phyloP scores from a whole-genome alignment of 2,888 invertebrate species.

The Falcaria lacertinaria region DNA sequence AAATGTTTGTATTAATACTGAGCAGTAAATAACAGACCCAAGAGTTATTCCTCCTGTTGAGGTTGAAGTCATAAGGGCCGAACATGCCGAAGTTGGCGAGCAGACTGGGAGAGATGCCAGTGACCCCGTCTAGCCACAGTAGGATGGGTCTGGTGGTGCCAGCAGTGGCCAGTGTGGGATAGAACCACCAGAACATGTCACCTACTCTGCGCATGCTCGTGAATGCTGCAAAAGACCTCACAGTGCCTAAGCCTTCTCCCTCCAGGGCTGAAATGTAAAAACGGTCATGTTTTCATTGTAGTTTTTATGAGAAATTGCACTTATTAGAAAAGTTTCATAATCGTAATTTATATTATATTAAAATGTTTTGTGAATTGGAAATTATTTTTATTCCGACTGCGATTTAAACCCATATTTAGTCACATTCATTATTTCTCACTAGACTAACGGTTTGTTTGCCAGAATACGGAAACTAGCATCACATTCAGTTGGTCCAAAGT shows the following conservation, averaged over 20 bases:
- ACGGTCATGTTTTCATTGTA: too few relatives aligned
- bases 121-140: slow-evolving; percentile 94
- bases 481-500: too few relatives aligned
- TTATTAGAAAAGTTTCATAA: too few relatives aligned
- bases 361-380: too few relatives aligned
- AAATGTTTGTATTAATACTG: too few relatives aligned
- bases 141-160: slow-evolving; percentile 82
- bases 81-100: slow-evolving; percentile 92
- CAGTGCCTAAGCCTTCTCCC: slow-evolving; percentile 71
- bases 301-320: too few relatives aligned
- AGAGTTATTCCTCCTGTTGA: slow-evolving; percentile 82
- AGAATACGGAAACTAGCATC: too few relatives aligned
- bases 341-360: too few relatives aligned
- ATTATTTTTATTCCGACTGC: too few relatives aligned
- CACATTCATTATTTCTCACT: too few relatives aligned
- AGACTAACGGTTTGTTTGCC: too few relatives aligned
- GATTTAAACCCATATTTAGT: too few relatives aligned
- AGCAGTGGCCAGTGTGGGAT: slow-evolving; percentile 81
- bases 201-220: slow-evolving; percentile 84
- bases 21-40: slow-evolving; percentile 81
- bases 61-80: slow-evolving; percentile 85
- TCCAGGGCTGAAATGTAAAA: slow-evolving; percentile 47
- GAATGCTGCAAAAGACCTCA: slow-evolving; percentile 86
- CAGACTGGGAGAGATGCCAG: slow-evolving; percentile 87
- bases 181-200: slow-evolving; percentile 93